Base-by-base conservation (phyloP, 2,888 invertebrate genomes). In the Halictus ligatus region DNA sequence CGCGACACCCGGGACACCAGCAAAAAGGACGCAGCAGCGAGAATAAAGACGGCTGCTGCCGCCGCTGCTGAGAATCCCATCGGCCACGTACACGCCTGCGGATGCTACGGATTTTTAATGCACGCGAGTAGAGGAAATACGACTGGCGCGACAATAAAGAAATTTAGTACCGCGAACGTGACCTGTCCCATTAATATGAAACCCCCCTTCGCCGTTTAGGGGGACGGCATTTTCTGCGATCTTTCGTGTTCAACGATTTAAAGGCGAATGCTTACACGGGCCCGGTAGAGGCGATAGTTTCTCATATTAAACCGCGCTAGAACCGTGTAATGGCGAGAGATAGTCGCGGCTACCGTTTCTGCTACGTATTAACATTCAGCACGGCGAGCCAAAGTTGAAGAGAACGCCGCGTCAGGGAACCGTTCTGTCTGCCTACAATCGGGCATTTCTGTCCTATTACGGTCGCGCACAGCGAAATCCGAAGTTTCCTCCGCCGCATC, bases 381-480 rank as follows among this genome's bases (percentile, higher is more conserved):
- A 54, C 83, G 77, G 18, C 76, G 75, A 82, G 60, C 77, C 78
- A 64, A 83, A 81, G 80, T 76, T 76, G 81, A 80, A 78, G 83
- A 89, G 82, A 88, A 74, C 54, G 77, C 86, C 81, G 79, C 86
- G 64, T 69, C 76, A 73, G 69, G 81, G 86, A 91, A 88, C 78
- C 83, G 84, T 91, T 90, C 85, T 78, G 81, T 80, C 81, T 78
- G 81, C 80, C 88, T 88, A 87, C 88, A 88, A 89, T 91, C 88
- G 80, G 76, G 73, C 84, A 85, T 88, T 88, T 89, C 87, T 85
- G 74, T 89, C 85, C 81, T 85, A 87, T 87, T 88, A 87, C 74
- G 72, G 60, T 76, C 80, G 76, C 48, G 64, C 64, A 12, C 78
- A 75, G 58, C n/a, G 48, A 72, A 77, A 25, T 40, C 15, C 67